Evolutionary conservation across 2,113 vertebrate genomes (phyloP), one percentile per base, ranked within the genome.

Genomic region (Microtus richardsoni): DNA sequence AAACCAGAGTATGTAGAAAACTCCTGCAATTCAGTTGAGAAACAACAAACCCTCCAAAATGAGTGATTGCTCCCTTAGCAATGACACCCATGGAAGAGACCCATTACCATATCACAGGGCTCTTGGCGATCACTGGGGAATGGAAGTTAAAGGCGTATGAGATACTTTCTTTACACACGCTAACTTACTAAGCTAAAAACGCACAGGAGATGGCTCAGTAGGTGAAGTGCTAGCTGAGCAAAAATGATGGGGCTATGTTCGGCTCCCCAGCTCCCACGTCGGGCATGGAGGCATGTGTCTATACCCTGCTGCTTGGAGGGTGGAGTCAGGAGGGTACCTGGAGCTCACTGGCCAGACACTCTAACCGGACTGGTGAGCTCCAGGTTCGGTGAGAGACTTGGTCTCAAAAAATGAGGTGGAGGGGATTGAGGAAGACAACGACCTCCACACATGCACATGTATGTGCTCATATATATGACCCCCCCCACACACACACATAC

Each of bases 1-100:
- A 92, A 92, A 47, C 30, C 17, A 24, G 58, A 83, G 54, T 80
- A 52, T 80, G 30, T 82, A 74, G 77, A 70, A 60, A 75, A 83
- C 9, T 71, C 2, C 14, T 58, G 47, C 3, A 22, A 60, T 28
- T 64, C 68, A 88, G 54, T 26, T 70, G 47, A 36, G 44, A 85
- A 87, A 82, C n/a, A 68, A n/a, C 12, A 68, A 68, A 49, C 8
- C 19, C 74, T 44, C 33, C 17, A 77, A 95, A 95, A 64, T 22
- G 4, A 3, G 36, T 28, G 66, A 8, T 66, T 88, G 44, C 16
- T 54, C 7, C 7, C 21, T 88, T 84, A 88, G 60, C 33, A 73
- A 41, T 83, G n/a, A 44, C 7, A 79, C 49, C 24, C 39, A 3
- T 83, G 47, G 24, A 33, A 80, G 49, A n/a, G 52, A 41, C 26